A percentile compares a stretch with the other conserved stretches of the same genome.
Evolutionary conservation across 53 echinoderm and acorn worm species (phyloP).

Genomic region (Antedon mediterranea): DNA sequence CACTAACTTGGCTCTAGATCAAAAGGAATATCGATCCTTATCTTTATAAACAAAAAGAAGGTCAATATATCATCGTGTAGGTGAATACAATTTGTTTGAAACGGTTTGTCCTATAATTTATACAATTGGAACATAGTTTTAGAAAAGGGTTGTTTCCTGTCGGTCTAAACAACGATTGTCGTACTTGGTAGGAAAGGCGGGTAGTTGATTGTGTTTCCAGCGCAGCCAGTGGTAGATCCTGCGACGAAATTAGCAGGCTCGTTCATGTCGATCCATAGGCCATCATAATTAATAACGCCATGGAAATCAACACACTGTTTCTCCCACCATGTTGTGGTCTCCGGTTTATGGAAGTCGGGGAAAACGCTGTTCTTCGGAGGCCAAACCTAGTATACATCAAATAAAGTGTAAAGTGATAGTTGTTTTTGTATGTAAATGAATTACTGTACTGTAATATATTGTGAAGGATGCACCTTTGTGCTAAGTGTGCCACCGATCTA

Average conservation of each 20-base stretch:
- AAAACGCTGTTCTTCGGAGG: constrained; percentile 26
- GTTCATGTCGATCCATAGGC: constrained; percentile 27
- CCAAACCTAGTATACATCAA: constrained; percentile 41
- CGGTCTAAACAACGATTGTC: too few species aligned
- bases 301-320: constrained; percentile 19
- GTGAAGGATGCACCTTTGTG: too few species aligned
- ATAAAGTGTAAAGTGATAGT: too few species aligned
- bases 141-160: too few species aligned
- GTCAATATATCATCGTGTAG: too few species aligned
- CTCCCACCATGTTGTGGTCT: constrained; percentile 26
- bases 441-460: too few species aligned
- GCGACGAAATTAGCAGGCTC: not conserved
- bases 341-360: constrained; percentile 31
- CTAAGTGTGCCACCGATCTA: too few species aligned
- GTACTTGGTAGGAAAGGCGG: not conserved
- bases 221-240: not conserved
- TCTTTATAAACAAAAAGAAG: too few species aligned
- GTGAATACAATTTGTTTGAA: not conserved
- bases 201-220: not conserved
- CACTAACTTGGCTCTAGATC: too few species aligned
- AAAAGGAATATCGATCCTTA: too few species aligned
- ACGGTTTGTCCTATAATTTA: not conserved
- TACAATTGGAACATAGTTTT: not conserved
- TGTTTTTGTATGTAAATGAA: too few species aligned
- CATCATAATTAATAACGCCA: constrained; percentile 26